Evolutionary conservation across 1,140 invertebrate genomes (phyloP).

Genomic region (Dendrolimus kikuchii): DNA sequence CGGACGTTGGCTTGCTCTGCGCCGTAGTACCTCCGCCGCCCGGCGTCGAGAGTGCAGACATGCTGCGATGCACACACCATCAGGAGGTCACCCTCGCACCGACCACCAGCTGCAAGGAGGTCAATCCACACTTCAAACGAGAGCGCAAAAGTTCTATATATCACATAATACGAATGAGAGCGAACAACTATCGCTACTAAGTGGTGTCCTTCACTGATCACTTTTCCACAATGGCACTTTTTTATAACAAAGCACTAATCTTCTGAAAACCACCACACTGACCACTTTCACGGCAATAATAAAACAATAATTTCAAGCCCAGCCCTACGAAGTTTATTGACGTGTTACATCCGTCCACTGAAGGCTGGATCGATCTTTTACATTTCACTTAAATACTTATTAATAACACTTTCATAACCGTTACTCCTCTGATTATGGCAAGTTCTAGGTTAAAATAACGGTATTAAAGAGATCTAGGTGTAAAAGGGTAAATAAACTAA

Average conservation of each 20-base stretch:
- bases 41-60: slow-evolving; percentile 73
- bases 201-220: no score
- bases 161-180: not conserved
- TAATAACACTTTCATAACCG: slow-evolving; percentile 17
- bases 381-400: no score
- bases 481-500: slow-evolving; percentile 65
- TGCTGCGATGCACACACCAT: slow-evolving; percentile 74
- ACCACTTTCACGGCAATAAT: slow-evolving; percentile 56
- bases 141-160: slow-evolving; percentile 19
- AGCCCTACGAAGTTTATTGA: slow-evolving; percentile 66
- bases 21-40: slow-evolving; percentile 71
- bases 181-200: no score
- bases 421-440: slow-evolving; percentile 14
- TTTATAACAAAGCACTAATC: no score
- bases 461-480: slow-evolving; percentile 47
- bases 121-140: slow-evolving; percentile 25
- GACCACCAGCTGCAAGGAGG: slow-evolving; percentile 65
- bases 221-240: no score
- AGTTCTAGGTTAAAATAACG: slow-evolving; percentile 41
- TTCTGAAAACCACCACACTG: slow-evolving; percentile 12
- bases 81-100: slow-evolving; percentile 69
- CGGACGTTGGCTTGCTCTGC: slow-evolving; percentile 70
- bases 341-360: slow-evolving; percentile 65
- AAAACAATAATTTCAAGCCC: slow-evolving; percentile 50
- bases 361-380: slow-evolving; percentile 52